A percentile compares a stretch with the other conserved stretches of the same genome.
phyloP scores from a whole-genome alignment of 2,113 vertebrate genomes.

The Pseudorectes ferrugineus region DNA sequence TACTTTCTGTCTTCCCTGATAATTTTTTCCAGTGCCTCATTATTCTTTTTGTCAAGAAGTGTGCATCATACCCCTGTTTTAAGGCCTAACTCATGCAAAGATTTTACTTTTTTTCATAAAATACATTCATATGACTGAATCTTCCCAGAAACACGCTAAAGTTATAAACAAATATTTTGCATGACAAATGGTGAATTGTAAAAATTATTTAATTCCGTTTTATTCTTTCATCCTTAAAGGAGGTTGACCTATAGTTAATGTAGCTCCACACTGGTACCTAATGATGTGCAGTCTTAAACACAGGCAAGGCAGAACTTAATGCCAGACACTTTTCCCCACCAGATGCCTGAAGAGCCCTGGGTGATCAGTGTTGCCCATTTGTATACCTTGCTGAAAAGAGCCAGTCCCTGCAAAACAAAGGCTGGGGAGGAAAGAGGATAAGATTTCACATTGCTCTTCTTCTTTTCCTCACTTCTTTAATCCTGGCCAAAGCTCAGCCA shows the following conservation, averaged over 20 bases:
- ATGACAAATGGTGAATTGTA: background rate
- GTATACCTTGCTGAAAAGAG: background rate
- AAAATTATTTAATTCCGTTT: background rate
- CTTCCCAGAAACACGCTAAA: background rate
- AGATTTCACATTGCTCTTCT: background rate
- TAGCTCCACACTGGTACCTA: background rate
- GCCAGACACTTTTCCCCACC: background rate
- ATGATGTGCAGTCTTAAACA: background rate
- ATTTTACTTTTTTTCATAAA: background rate
- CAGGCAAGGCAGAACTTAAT: background rate
- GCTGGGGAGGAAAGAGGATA: background rate
- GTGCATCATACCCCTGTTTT: background rate
- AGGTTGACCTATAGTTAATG: rapidly evolving
- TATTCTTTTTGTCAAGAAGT: background rate
- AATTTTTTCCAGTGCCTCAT: background rate
- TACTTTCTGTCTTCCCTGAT: background rate
- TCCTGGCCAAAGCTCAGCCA: background rate
- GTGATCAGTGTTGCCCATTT: background rate
- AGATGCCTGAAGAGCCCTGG: background rate
- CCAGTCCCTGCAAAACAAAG: background rate
- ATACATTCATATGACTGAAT: background rate
- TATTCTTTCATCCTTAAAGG: background rate
- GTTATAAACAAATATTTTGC: background rate
- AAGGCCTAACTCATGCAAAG: background rate
- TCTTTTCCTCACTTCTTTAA: background rate